Conservation (phyloP, 2,113 vertebrate genomes). For the Hucho hucho region DNA sequence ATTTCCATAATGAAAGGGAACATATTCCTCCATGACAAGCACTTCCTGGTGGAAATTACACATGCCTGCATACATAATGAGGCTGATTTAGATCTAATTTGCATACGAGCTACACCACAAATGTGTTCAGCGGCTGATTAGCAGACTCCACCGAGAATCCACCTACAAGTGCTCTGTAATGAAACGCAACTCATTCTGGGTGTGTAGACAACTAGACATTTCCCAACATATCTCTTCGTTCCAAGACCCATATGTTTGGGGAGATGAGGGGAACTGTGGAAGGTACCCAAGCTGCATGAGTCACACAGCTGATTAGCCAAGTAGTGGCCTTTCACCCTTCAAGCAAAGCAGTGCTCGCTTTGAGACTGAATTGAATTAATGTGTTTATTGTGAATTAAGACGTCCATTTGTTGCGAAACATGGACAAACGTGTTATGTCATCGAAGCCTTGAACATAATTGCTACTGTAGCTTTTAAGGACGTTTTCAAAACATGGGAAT, state of each 20-base stretch:
- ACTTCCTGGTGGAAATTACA: not conserved
- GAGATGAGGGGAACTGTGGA: not conserved
- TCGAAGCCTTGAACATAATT: no score
- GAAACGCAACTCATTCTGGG: not conserved
- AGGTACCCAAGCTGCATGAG: not conserved
- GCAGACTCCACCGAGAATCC: not conserved
- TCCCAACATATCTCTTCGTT: not conserved
- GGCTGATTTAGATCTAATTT: not conserved
- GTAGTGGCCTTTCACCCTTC: not conserved
- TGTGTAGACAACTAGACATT: not conserved
- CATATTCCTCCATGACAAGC: not conserved
- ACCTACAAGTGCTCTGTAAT: not conserved
- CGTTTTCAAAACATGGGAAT: not conserved
- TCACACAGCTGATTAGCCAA: not conserved
- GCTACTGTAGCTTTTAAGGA: no score
- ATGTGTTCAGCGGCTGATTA: not conserved
- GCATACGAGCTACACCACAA: not conserved
- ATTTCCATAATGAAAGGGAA: not conserved
- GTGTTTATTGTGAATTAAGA: not conserved
- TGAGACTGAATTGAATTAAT: not conserved
- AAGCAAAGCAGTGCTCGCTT: not conserved
- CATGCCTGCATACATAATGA: not conserved
- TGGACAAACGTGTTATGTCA: no score
- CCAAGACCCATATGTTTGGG: not conserved
- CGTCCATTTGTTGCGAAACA: not conserved